These are phyloP conservation scores for Heterotilapia buettikoferi DNA, from an alignment of 2,113 vertebrate species.

Conservation along the genomic window DNA sequence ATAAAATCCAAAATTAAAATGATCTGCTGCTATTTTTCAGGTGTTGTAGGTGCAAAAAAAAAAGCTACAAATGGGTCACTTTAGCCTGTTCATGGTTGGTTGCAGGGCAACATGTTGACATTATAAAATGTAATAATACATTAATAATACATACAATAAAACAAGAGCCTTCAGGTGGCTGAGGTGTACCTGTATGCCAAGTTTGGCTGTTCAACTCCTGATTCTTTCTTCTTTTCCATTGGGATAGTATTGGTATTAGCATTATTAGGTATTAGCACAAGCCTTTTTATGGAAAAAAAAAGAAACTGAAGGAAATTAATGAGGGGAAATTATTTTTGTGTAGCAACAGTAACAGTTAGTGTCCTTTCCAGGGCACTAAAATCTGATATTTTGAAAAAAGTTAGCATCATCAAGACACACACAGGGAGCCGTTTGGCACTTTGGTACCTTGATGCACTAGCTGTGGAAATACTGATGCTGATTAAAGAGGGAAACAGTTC, in stretches of 20 bases:
- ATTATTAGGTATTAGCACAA: neutral
- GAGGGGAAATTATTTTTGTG: neutral
- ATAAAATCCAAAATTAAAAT: neutral
- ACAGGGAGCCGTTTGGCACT: neutral
- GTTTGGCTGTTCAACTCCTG: neutral
- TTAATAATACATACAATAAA: neutral
- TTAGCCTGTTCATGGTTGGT: neutral
- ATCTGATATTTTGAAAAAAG: neutral
- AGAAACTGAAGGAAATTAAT: neutral
- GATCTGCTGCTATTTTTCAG: neutral
- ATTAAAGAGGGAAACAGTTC: neutral
- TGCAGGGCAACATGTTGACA: neutral
- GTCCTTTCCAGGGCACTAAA: neutral
- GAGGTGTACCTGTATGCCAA: neutral
- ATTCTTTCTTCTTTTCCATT: neutral
- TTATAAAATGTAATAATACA: neutral
- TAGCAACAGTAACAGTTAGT: neutral
- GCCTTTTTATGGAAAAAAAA: neutral
- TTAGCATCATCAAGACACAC: neutral
- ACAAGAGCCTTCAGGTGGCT: neutral
- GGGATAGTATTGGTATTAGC: neutral
- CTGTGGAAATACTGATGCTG: neutral
- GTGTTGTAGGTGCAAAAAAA: neutral
- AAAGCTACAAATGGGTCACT: neutral
- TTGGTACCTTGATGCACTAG: neutral